Percentiles rank a stretch among this genome's conserved stretches.
phyloP scores from a whole-genome alignment of 1,140 invertebrate genomes.

The Drosophila pectinifera region DNA sequence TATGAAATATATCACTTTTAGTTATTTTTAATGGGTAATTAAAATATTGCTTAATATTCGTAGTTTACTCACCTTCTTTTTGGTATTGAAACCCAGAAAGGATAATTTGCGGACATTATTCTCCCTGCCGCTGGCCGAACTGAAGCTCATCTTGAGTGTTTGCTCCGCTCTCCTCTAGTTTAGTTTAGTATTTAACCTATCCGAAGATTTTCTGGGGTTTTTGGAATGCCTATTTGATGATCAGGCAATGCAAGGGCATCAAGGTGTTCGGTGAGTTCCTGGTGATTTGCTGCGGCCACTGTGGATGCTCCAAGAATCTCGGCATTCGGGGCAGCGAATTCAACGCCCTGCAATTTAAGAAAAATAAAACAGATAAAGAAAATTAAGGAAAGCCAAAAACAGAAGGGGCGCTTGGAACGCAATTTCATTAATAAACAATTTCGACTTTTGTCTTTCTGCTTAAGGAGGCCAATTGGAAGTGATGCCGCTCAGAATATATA shows the following conservation, averaged over 20 bases:
- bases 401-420: constrained; percentile 44
- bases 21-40: too few species aligned
- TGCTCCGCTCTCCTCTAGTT: not conserved
- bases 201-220: not conserved
- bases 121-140: constrained; percentile 72
- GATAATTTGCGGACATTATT: constrained; percentile 82
- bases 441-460: constrained; percentile 29
- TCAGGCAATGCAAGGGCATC: constrained; percentile 61
- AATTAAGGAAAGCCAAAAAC: constrained; percentile 1
- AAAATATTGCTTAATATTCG: not conserved
- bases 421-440: constrained; percentile 71
- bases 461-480: constrained; percentile 60
- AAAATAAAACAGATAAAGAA: constrained; percentile 3
- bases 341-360: constrained; percentile 27
- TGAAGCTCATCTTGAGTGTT: constrained; percentile 76
- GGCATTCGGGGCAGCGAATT: constrained; percentile 66
- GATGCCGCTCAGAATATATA: constrained; percentile 30
- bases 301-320: constrained; percentile 72
- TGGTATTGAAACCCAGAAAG: constrained; percentile 80
- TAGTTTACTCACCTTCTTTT: constrained; percentile 75
- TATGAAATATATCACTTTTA: not conserved
- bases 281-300: constrained; percentile 61
- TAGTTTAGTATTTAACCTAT: constrained; percentile 26
- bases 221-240: constrained; percentile 62
- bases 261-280: constrained; percentile 35